phyloP scores from a whole-genome alignment of 2,888 invertebrate genomes.

The Portevinia maculata region DNA sequence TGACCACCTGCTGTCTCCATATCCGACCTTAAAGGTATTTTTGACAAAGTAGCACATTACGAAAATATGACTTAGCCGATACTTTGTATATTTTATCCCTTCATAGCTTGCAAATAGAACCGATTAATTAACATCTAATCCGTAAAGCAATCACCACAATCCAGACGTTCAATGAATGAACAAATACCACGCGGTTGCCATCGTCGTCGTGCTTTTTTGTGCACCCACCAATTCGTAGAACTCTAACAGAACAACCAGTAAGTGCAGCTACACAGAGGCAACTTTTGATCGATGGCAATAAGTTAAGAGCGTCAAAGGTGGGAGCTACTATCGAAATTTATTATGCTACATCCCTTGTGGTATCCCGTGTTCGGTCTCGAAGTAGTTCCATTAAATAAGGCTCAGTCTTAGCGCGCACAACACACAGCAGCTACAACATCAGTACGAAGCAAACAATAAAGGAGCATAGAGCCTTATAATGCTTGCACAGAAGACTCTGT shows the following conservation, averaged over 20 bases:
- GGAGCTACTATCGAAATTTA: slow-evolving; percentile 72
- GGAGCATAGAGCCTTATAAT: slow-evolving; percentile 34
- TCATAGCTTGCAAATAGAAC: slow-evolving; percentile 25
- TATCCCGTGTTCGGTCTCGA: background rate
- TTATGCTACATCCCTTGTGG: slow-evolving; percentile 43
- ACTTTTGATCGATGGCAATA: slow-evolving; percentile 68
- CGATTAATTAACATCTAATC: slow-evolving; percentile 64
- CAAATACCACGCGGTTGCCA: slow-evolving; percentile 17
- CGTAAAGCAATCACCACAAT: slow-evolving; percentile 27
- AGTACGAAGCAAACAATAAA: slow-evolving; percentile 41
- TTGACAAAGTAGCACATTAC: slow-evolving; percentile 31
- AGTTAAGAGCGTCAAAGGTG: slow-evolving; percentile 67
- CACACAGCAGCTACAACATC: slow-evolving; percentile 61
- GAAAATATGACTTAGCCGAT: slow-evolving; percentile 1
- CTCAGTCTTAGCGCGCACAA: slow-evolving; percentile 28
- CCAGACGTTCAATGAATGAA: slow-evolving; percentile 37
- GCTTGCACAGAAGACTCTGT: slow-evolving; percentile 50
- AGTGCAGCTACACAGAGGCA: slow-evolving; percentile 2
- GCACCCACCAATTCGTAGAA: slow-evolving; percentile 28
- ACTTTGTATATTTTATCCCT: background rate
- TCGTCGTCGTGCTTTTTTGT: background rate
- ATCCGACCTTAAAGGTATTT: background rate
- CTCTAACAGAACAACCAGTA: slow-evolving; percentile 1
- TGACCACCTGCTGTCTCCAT: slow-evolving; percentile 45
- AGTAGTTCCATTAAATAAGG: slow-evolving; percentile 44